These are phyloP conservation scores for Rhopilema esculentum DNA, from an alignment of 30 jellyfish, hydroid and myxozoan genomes.

Conservation along the genomic window DNA sequence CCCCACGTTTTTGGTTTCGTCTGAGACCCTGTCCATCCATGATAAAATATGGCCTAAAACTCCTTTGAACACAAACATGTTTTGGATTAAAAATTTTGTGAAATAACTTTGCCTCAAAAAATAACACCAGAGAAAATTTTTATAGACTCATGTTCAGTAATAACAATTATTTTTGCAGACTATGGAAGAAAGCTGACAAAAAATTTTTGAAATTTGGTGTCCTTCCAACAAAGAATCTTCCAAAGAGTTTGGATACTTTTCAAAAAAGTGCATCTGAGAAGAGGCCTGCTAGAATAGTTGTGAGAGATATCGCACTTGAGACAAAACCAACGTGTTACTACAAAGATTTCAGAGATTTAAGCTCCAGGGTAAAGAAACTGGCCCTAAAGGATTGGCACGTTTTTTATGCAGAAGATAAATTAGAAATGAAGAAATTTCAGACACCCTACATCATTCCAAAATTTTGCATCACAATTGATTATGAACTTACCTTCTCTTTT, in stretches of 20 bases:
- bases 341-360: neutral
- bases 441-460: neutral
- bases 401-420: neutral
- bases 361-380: neutral
- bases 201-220: neutral
- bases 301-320: neutral
- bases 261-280: neutral
- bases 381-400: neutral
- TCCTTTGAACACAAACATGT: too few relatives aligned
- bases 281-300: neutral
- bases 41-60: too few relatives aligned
- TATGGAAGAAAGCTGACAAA: neutral
- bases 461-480: neutral
- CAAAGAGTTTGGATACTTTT: neutral
- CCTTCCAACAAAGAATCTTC: neutral
- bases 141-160: neutral
- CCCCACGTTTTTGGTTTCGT: neutral
- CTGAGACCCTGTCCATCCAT: too few relatives aligned
- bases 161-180: neutral
- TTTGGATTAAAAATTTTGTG: neutral
- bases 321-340: neutral
- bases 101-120: neutral
- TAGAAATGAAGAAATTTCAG: neutral
- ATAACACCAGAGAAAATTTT: too few relatives aligned
- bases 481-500: neutral